Base-by-base conservation (phyloP, 2,888 invertebrate species). In the Penaeus monodon region DNA sequence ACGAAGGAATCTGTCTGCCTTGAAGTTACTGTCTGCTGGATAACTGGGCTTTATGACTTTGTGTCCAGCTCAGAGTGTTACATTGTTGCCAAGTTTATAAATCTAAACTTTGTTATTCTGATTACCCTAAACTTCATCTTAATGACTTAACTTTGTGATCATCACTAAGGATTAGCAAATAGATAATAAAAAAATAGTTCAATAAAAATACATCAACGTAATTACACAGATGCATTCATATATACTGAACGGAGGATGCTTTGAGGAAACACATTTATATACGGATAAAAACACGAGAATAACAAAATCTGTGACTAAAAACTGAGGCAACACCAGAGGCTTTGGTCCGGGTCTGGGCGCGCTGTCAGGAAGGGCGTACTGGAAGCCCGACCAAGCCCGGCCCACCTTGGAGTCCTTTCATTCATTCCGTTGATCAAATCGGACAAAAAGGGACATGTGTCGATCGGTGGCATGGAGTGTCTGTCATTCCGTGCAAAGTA, bases 401-500 rank as follows among this genome's bases (percentile, higher is more conserved):
- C 63, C 79, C 79, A 79, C 70, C 77, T 77, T 84, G 84, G 84
- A 78, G 84, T 79, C 81, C 86, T 78, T 70, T 68, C 77, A 57
- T 76, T 76, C 83, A 83, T 65, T 78, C 63, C 49, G 84, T n/a
- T n/a, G 66, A n/a, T 63, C 27, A 65, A 76, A 84, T 29, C 64
- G 66, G 84, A 76, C 79, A 84, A 49, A 66, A 84, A 44, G 78
- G 79, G 79, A 49, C 44, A 70, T 82, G 73, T 70, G 49, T 79
- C 85, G 82, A 76, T 82, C 82, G 86, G 82, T 82, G 86, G 82
- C 86, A 77, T 86, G 82, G 77, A 86, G 82, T 86, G 86, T 81
- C 82, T 78, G 78, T 86, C 86, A 86, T 86, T 86, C 86, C 86
- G 86, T 86, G 86, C 86, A 82, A 73, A 29, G 33, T 77, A 73